These are phyloP conservation scores for Eupsilia transversa DNA, from an alignment of 2,888 invertebrate species.

Conservation along the genomic window DNA sequence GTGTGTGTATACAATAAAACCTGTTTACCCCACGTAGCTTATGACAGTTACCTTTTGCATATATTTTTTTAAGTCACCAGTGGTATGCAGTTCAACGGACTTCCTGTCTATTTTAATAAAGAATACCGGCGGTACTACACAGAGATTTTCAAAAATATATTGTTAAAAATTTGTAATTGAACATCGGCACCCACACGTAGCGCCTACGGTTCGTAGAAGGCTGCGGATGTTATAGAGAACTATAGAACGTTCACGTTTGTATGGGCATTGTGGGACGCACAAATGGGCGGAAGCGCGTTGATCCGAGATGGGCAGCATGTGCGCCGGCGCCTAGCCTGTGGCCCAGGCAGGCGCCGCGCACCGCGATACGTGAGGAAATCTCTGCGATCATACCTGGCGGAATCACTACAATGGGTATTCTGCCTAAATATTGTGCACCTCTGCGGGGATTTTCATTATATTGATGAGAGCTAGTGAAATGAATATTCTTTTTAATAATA, in stretches of 20 bases:
- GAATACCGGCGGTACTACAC: constrained; percentile 49
- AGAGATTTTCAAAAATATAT: constrained; percentile 71
- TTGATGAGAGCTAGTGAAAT: not conserved
- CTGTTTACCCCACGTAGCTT: not conserved
- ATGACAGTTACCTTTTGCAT: not conserved
- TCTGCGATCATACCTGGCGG: constrained; percentile 74
- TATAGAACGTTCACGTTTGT: constrained; percentile 68
- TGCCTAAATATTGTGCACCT: constrained; percentile 65
- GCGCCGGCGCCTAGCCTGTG: constrained; percentile 86
- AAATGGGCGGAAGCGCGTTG: constrained; percentile 84
- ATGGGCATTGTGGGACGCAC: constrained; percentile 86
- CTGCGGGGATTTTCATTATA: constrained; percentile 50
- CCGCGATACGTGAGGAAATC: constrained; percentile 86
- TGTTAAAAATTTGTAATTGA: constrained; percentile 82
- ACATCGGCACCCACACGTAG: constrained; percentile 78
- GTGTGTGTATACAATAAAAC: constrained; percentile 1
- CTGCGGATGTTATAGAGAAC: constrained; percentile 65
- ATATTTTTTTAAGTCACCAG: too few relatives aligned
- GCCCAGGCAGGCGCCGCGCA: constrained; percentile 79
- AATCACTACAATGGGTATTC: not conserved
- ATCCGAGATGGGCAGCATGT: constrained; percentile 69
- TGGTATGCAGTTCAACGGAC: constrained; percentile 36
- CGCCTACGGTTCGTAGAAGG: constrained; percentile 88
- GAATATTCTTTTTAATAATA: not conserved
- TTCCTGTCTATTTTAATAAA: constrained; percentile 51